phyloP scores from a whole-genome alignment of 1,140 invertebrate species.

The Alviniconcha marisindica region DNA sequence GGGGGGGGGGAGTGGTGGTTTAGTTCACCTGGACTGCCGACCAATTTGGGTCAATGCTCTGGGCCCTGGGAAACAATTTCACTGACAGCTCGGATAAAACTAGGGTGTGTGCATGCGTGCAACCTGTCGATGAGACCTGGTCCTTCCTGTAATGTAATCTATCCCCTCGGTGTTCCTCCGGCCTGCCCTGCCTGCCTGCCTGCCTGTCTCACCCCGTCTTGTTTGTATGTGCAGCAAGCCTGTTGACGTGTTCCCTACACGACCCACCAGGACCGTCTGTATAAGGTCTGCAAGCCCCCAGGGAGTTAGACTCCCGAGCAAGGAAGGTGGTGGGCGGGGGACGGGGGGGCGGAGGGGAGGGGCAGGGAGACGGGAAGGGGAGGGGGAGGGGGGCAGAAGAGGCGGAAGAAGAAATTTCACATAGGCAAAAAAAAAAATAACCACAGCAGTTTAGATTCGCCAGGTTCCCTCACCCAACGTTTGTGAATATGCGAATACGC shows the following conservation, averaged over 20 bases:
- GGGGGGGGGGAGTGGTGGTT: too few relatives aligned
- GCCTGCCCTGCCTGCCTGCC: background rate
- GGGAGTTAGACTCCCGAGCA: background rate
- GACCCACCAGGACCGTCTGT: background rate
- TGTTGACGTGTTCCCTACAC: too few relatives aligned
- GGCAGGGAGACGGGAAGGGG: background rate
- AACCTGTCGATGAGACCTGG: background rate
- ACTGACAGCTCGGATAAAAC: background rate
- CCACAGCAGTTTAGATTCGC: conserved; percentile 3
- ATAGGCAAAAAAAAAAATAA: background rate
- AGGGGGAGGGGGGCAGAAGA: background rate
- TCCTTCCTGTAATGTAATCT: background rate
- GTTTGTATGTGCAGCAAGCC: background rate
- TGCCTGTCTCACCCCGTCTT: background rate
- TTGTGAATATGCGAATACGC: conserved; percentile 11
- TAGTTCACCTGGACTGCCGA: background rate
- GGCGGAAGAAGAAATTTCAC: background rate
- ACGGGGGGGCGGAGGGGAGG: background rate
- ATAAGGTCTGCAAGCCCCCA: background rate
- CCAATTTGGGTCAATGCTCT: background rate
- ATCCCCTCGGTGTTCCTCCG: background rate
- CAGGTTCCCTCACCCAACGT: background rate
- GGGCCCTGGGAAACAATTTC: background rate
- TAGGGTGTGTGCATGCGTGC: too few relatives aligned
- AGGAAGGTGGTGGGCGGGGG: background rate